phyloP scores from a whole-genome alignment of 2,113 vertebrate genomes.

The Bufo bufo region DNA sequence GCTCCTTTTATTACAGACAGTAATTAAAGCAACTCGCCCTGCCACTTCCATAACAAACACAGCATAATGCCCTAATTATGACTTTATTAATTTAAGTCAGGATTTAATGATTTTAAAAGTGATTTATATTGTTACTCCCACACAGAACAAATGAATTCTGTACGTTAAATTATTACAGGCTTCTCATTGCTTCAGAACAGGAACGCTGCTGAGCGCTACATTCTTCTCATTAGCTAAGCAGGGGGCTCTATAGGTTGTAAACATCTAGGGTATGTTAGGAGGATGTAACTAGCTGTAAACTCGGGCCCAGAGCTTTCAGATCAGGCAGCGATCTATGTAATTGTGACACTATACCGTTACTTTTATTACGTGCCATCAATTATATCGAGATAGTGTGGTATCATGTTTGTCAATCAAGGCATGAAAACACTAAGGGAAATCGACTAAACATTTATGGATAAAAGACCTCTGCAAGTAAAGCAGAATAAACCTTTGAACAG shows the following conservation, averaged over 20 bases:
- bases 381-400: background rate
- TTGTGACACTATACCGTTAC: background rate
- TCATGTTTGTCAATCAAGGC: background rate
- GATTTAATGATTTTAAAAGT: slow-evolving; percentile 99
- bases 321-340: background rate
- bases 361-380: background rate
- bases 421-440: background rate
- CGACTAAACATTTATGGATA: background rate
- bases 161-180: slow-evolving; percentile 99
- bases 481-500: too few species aligned
- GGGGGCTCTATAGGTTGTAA: slow-evolving; percentile 56
- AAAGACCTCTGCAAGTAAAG: background rate
- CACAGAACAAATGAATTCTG: slow-evolving; percentile 99
- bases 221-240: slow-evolving; percentile 92
- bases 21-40: slow-evolving; percentile 97
- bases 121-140: slow-evolving; percentile 99
- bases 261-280: background rate
- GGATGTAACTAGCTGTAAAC: background rate
- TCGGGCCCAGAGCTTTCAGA: too few species aligned
- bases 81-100: slow-evolving; percentile 98
- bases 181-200: slow-evolving; percentile 96
- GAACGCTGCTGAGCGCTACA: slow-evolving; percentile 94
- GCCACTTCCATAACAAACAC: slow-evolving; percentile 99
- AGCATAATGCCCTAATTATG: slow-evolving; percentile 99
- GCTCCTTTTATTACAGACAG: slow-evolving; percentile 96